These are phyloP conservation scores for Parazoanthus atlanticus DNA, from an alignment of 92 coral and sea anemone species.

Conservation along the genomic window DNA sequence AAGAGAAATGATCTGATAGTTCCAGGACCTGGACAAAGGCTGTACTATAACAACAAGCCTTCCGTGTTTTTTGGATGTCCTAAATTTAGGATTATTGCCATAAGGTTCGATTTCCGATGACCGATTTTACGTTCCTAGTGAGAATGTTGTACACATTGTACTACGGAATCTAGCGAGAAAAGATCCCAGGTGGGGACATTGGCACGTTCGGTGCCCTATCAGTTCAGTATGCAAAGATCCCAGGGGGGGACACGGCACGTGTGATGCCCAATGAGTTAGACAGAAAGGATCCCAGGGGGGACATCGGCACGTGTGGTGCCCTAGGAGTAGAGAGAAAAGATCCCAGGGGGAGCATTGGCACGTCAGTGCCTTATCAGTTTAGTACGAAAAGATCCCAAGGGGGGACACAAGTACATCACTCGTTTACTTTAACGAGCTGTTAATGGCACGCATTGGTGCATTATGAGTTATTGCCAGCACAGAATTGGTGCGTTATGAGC, in stretches of 20 bases:
- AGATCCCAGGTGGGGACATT: too few species aligned
- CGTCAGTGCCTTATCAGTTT: conserved; percentile 3
- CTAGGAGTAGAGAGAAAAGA: background rate
- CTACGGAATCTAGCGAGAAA: conserved; percentile 10
- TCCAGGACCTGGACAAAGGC: conserved; percentile 26
- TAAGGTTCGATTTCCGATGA: conserved; percentile 19
- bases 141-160: conserved; percentile 13
- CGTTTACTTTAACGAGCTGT: conserved; percentile 2
- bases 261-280: conserved; percentile 8
- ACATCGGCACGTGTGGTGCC: background rate
- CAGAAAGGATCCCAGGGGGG: background rate
- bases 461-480: background rate
- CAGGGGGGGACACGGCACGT: conserved; percentile 19
- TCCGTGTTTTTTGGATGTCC: conserved; percentile 19
- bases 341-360: background rate
- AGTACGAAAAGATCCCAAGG: conserved; percentile 5
- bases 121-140: conserved; percentile 13
- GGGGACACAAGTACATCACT: conserved; percentile 12
- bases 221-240: too few species aligned
- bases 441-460: background rate
- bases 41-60: conserved; percentile 17
- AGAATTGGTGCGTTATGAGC: too few species aligned
- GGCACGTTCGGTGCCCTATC: too few species aligned
- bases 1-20: conserved; percentile 27
- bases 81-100: conserved; percentile 17